Evolutionary conservation across 2,797 vertebrate genomes (phyloP).

Genomic region (Loris lydekkerianus): DNA sequence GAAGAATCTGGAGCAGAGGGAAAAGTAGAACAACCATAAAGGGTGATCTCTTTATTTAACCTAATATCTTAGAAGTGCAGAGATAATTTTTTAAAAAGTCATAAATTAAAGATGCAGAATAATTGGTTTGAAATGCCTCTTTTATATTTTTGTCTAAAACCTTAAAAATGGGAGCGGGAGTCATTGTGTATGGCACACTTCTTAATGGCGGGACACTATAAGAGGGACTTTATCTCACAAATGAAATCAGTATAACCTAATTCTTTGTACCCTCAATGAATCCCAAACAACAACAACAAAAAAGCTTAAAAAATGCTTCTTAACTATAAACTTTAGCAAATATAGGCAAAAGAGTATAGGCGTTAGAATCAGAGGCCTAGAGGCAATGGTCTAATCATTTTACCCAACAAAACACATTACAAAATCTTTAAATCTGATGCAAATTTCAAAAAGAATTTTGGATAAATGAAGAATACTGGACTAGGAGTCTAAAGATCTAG

Average conservation of each 20-base stretch:
- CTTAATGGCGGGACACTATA: too few species aligned
- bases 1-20: constrained; percentile 52
- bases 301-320: constrained; percentile 31
- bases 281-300: background rate
- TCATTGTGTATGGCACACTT: too few species aligned
- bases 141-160: constrained; percentile 37
- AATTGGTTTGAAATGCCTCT: constrained; percentile 42
- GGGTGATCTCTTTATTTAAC: constrained; percentile 46
- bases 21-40: constrained; percentile 65
- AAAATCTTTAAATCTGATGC: background rate
- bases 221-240: too few species aligned
- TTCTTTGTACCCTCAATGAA: too few species aligned
- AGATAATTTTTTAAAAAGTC: background rate
- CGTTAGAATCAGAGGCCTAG: background rate
- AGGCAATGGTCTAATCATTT: constrained; percentile 17
- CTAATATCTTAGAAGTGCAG: constrained; percentile 40
- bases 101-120: background rate
- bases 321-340: constrained; percentile 33
- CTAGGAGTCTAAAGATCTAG: background rate
- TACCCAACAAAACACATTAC: background rate
- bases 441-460: constrained; percentile 49
- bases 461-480: background rate
- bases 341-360: background rate
- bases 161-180: background rate
- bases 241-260: too few species aligned